Evolutionary conservation across 2,797 vertebrate species (phyloP), one percentile per base, ranked within the genome.

Genomic region (Pogoniulus pusillus): DNA sequence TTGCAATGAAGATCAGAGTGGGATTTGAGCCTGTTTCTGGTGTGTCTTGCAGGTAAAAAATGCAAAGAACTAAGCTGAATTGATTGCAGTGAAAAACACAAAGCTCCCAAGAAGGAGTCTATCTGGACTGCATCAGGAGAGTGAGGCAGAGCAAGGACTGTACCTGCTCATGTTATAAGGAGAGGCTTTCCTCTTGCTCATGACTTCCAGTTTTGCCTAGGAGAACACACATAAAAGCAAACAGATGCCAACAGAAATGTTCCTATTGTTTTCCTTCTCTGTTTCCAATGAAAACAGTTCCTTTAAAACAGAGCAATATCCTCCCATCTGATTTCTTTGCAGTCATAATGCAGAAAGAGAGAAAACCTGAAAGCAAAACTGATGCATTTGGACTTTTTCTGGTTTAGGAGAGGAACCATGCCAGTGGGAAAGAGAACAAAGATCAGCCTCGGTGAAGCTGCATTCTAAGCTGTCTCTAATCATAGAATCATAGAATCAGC

Each of bases 301-400:
- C 92, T 94, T 94, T 93, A 95, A 95, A 94, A 89, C 35, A 87
- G 63, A 89, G 93, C 91, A 95, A 93, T 95, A 95, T 91, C 92
- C 89, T 96, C 94, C 87, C 89, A 82, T 93, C 94, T 94, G 95
- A 94, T 94, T 94, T n/a, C n/a, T 95, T 94, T 89, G 76, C 92
- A 91, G 95, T 89, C 89, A 93, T 75, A 87, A 78, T 0, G 7
- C 89, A 92, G 87, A 91, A 94, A 93, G 64, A 86, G 71, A 92
- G 79, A 93, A 89, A 94, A 96, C 87, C 84, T 90, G 89, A 96
- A 94, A 96, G 90, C 79, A 90, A 95, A 95, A 94, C 83, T 91
- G 92, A 83, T 59, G 87, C 69, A 12, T 95, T 95, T 95, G 96
- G 89, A 94, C 94, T 94, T 93, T 91, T 78, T 63, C 55, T 60